phyloP scores from a whole-genome alignment of 2,113 vertebrate genomes.

The Aldabrachelys gigantea region DNA sequence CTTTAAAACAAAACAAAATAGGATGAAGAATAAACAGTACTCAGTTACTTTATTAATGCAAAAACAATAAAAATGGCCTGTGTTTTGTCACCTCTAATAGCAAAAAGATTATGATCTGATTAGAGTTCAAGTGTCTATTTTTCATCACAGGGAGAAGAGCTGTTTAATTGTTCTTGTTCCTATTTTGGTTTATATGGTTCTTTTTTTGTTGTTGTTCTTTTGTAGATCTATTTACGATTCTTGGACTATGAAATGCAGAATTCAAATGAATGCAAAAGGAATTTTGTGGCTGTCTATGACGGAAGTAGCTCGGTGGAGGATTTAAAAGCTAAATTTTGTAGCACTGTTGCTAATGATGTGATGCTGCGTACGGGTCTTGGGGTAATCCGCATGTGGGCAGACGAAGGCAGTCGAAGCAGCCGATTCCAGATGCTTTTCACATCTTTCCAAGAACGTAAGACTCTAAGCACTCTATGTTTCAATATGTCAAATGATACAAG shows the following conservation, averaged over 20 bases:
- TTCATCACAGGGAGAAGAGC: background rate
- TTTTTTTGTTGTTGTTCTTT: constrained; percentile 10
- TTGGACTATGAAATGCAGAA: constrained; percentile 99
- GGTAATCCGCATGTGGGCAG: constrained; percentile 98
- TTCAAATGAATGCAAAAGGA: constrained; percentile 98
- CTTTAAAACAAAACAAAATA: background rate
- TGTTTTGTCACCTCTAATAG: background rate
- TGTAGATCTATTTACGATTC: constrained; percentile 96
- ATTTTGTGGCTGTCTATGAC: constrained; percentile 98
- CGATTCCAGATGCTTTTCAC: constrained; percentile 98
- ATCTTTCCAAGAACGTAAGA: constrained; percentile 98
- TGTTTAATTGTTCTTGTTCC: background rate
- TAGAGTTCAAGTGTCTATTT: background rate
- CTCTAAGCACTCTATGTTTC: background rate
- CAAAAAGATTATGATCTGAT: background rate
- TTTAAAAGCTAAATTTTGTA: constrained; percentile 96
- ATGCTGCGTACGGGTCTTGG: constrained; percentile 94
- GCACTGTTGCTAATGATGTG: constrained; percentile 97
- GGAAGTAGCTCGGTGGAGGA: constrained; percentile 97
- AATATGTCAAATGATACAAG: background rate
- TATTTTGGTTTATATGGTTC: background rate
- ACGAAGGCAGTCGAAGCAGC: constrained; percentile 94
- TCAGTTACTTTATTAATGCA: background rate
- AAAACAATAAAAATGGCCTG: background rate
- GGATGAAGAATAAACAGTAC: background rate